A percentile compares a stretch with the other conserved stretches of the same genome.
phyloP scores from a whole-genome alignment of 2,113 vertebrate genomes.

The Lepus americanus region DNA sequence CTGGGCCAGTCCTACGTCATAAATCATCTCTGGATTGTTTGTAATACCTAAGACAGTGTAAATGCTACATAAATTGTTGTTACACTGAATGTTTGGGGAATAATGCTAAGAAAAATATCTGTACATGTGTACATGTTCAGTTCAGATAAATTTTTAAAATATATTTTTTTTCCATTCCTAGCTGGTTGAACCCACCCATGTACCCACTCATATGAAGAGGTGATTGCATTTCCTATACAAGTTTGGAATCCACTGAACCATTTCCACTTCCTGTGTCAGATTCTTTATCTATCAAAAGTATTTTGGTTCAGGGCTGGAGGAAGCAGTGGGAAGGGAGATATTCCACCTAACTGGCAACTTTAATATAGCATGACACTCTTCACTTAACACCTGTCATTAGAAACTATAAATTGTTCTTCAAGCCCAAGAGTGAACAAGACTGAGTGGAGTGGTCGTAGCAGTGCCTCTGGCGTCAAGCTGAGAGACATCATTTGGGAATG shows the following conservation, averaged over 20 bases:
- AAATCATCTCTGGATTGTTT: too few relatives aligned
- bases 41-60: too few relatives aligned
- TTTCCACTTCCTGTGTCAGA: background rate
- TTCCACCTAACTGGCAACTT: conserved; percentile 16
- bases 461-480: background rate
- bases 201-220: too few relatives aligned
- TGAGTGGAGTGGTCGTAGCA: background rate
- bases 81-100: too few relatives aligned
- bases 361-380: background rate
- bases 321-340: background rate
- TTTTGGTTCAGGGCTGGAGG: background rate
- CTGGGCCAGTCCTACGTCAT: too few relatives aligned
- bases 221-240: background rate
- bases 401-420: conserved; percentile 10
- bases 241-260: background rate
- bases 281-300: background rate
- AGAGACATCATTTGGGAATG: background rate
- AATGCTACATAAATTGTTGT: too few relatives aligned
- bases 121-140: too few relatives aligned
- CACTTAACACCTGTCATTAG: background rate
- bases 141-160: too few relatives aligned
- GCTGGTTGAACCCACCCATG: too few relatives aligned
- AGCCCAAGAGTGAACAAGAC: background rate
- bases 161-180: too few relatives aligned
- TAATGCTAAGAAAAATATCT: too few relatives aligned